Percentiles rank a stretch among this genome's conserved stretches.
These are phyloP conservation scores for Drosophila acutilabella DNA, from an alignment of 2,888 invertebrate species.

Conservation along the genomic window DNA sequence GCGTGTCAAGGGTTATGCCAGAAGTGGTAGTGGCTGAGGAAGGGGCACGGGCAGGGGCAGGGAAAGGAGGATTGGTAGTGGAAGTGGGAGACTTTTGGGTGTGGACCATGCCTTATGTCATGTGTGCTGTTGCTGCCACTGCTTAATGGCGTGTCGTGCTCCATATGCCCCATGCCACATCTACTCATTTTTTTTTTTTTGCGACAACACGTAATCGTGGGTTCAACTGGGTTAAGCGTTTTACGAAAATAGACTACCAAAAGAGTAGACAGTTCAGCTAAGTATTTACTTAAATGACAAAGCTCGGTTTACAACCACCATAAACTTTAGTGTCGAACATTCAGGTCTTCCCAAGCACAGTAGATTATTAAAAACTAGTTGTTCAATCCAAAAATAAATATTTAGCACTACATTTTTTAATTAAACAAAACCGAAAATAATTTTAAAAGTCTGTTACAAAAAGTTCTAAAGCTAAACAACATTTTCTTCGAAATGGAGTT, in stretches of 20 bases:
- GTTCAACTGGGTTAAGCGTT: slow-evolving; percentile 66
- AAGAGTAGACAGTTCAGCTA: slow-evolving; percentile 50
- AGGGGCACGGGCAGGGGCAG: not conserved
- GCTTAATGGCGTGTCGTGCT: slow-evolving; percentile 72
- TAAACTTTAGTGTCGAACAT: not conserved
- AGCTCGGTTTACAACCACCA: slow-evolving; percentile 22
- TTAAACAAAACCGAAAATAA: too few relatives aligned
- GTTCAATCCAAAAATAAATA: too few relatives aligned
- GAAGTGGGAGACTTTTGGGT: slow-evolving; percentile 11
- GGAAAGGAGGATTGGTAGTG: not conserved
- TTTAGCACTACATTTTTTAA: too few relatives aligned
- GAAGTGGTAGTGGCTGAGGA: slow-evolving; percentile 3
- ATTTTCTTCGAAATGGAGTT: too few relatives aligned
- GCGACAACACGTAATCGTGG: slow-evolving; percentile 65
- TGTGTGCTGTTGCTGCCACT: slow-evolving; percentile 37
- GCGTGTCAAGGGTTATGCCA: slow-evolving; percentile 64
- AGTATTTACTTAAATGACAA: slow-evolving; percentile 45
- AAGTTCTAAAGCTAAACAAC: too few relatives aligned
- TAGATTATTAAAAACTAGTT: not conserved
- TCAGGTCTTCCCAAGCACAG: not conserved
- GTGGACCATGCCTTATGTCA: slow-evolving; percentile 42
- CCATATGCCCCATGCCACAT: slow-evolving; percentile 60
- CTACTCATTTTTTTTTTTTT: slow-evolving; percentile 24
- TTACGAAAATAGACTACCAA: slow-evolving; percentile 59
- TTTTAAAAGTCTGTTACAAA: too few relatives aligned